Evolutionary conservation across 2,797 vertebrate genomes (phyloP), one percentile per base, ranked within the genome.

Genomic region (Uromys caudimaculatus): DNA sequence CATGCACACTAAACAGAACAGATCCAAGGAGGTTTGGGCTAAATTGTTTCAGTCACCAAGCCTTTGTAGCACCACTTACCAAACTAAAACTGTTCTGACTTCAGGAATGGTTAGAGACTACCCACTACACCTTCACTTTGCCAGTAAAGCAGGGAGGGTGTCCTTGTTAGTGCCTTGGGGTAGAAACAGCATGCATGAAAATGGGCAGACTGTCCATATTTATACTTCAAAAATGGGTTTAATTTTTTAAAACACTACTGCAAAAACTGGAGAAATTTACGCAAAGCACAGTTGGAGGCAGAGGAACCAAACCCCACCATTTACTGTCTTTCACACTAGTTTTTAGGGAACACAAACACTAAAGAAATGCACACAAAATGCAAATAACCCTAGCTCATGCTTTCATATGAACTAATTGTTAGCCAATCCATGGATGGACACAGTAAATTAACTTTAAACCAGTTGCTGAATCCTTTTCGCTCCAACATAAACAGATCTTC

Each of bases 401-500:
- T 73, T 84, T 82, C 47, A 47, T 95, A 62, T 21, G 5, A 92
- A 86, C 0, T 50, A 35, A 93, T 60, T 79, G 41, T 75, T 93
- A 44, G 54, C 17, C 52, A 56, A 54, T 32, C 52, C 64, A 58
- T 19, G 75, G 5, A 38, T 62, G 27, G 14, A 90, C 12, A 75
- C 27, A 62, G 38, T 54, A 73, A 60, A 64, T 56, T 50, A 83
- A 81, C 56, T 82, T 84, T 47, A 76, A 85, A 60, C 67, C 56
- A 69, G 38, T 81, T 89, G 84, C 56, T 76, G 50, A 78, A 17
- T 60, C 4, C 50, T 89, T 89, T 93, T 64, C 69, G 17, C 17
- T 90, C 23, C 6, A 83, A 58, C n/a, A 44, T 93, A 96, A 90
- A 62, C 41, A 77, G 38, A 91, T 5, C 21, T 27, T 95, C 47